A percentile compares a stretch with the other conserved stretches of the same genome.
These are phyloP conservation scores for Parnassius apollo DNA, from an alignment of 2,888 invertebrate genomes.

Conservation along the genomic window DNA sequence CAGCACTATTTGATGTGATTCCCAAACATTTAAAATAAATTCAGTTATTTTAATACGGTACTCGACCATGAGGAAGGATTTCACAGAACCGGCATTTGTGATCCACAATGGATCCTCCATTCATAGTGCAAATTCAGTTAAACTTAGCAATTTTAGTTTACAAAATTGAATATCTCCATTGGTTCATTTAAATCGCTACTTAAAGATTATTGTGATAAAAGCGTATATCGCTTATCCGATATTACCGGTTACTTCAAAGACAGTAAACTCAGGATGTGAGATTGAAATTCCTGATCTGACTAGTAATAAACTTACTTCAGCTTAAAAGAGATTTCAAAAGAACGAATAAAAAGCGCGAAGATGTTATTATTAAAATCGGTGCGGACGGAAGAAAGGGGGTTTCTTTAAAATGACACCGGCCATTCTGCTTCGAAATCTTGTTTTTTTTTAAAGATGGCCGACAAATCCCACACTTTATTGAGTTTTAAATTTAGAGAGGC, in stretches of 20 bases:
- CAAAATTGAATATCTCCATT: constrained; percentile 31
- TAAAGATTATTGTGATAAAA: constrained; percentile 36
- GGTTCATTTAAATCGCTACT: constrained; percentile 38
- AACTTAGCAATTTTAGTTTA: constrained; percentile 28
- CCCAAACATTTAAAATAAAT: constrained; percentile 5
- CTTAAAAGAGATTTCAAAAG: constrained; percentile 72
- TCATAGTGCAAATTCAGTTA: constrained; percentile 45
- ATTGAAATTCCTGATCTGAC: constrained; percentile 79
- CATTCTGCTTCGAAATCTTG: constrained; percentile 46
- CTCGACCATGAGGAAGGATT: constrained; percentile 33
- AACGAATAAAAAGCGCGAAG: constrained; percentile 69
- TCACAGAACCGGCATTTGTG: constrained; percentile 43
- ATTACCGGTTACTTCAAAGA: constrained; percentile 68
- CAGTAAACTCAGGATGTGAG: constrained; percentile 70
- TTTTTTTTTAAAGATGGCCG: constrained; percentile 51
- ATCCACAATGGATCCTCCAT: constrained; percentile 42
- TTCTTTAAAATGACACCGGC: constrained; percentile 57
- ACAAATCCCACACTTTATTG: constrained; percentile 63
- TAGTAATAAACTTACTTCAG: constrained; percentile 75
- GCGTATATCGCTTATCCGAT: constrained; percentile 32
- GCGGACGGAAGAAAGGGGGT: constrained; percentile 62
- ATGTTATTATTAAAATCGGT: constrained; percentile 68
- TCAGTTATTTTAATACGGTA: constrained; percentile 6
- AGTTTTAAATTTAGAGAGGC: constrained; percentile 54
- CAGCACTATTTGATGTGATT: neutral